Base-by-base conservation (phyloP, 2,888 invertebrate species). In the Selenia dentaria region DNA sequence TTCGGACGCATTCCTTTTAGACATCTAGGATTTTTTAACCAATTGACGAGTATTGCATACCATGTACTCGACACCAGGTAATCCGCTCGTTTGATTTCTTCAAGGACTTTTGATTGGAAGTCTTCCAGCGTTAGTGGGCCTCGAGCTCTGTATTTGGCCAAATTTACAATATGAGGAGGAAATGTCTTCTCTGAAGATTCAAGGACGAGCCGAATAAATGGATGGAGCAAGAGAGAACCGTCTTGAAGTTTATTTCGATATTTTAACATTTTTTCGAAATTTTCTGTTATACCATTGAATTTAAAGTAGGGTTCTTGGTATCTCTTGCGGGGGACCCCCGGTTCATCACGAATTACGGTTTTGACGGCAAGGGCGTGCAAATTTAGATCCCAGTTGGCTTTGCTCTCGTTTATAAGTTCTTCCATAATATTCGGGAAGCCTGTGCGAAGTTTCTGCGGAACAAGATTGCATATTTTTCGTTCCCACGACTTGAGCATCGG, bases 351-450 rank as follows among this genome's bases (percentile, higher is more conserved):
- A 9, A 95, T 87, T 40, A 94, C 92, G 20, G 92, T 92, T 62
- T 92, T 93, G 32, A 95, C 92, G 6, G 94, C 94, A 22, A 93
- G 91, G 0, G 91, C 80, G 56, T 94, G 94, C 41, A 94, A 92
- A 34, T 93, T 84, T 11, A 79, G 79, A 57, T 93, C 85, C 84
- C 93, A 95, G 57, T 93, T 93, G 0, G 66, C 66, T 58, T 93
- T 88, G 29, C 91, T 90, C 63, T 94, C 94, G 2, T 79, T 63
- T 46, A 94, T 83, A 11, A 94, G 81, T 4, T 77, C 82, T 16
- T 91, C 83, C 24, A 93, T 84, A 0, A 93, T 65, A 14, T 83
- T 73, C 0, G 92, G 92, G 69, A 92, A 94, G 28, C 91, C 88
- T 16, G 77, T 77, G 46, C 92, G 92, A n/a, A 94, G 74, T 34